phyloP scores from a whole-genome alignment of 2,797 vertebrate species.

The Hippocampus kuda region DNA sequence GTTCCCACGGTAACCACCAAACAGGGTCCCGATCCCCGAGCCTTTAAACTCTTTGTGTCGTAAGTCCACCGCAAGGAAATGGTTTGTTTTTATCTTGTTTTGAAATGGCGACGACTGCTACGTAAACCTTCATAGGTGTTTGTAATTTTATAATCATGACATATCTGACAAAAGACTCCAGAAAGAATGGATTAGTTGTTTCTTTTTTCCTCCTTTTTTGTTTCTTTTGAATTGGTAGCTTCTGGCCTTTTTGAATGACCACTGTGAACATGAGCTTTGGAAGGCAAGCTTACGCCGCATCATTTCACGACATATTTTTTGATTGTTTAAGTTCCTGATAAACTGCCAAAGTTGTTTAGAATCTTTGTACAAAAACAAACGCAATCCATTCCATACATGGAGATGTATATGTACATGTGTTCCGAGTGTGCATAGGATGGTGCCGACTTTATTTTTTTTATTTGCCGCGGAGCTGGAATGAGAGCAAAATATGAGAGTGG shows the following conservation, averaged over 20 bases:
- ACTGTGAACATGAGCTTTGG: conserved; percentile 95
- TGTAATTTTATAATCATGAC: conserved; percentile 95
- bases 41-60: conserved; percentile 70
- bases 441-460: conserved; percentile 66
- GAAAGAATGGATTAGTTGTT: conserved; percentile 79
- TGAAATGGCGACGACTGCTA: conserved; percentile 82
- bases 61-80: conserved; percentile 66
- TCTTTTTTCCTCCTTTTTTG: conserved; percentile 52
- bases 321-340: conserved; percentile 70
- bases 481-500: conserved; percentile 66
- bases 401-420: conserved; percentile 67
- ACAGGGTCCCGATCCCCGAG: conserved; percentile 56
- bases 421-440: conserved; percentile 62
- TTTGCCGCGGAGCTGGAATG: conserved; percentile 67
- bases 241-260: conserved; percentile 93
- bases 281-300: conserved; percentile 78
- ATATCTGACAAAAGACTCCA: conserved; percentile 74
- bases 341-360: conserved; percentile 83
- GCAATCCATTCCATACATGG: conserved; percentile 68
- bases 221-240: conserved; percentile 61
- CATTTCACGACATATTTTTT: conserved; percentile 63
- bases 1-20: conserved; percentile 56
- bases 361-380: conserved; percentile 77
- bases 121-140: conserved; percentile 87
- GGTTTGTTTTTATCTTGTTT: conserved; percentile 67